phyloP scores from a whole-genome alignment of 1,140 invertebrate species.

The Orchesella cincta region DNA sequence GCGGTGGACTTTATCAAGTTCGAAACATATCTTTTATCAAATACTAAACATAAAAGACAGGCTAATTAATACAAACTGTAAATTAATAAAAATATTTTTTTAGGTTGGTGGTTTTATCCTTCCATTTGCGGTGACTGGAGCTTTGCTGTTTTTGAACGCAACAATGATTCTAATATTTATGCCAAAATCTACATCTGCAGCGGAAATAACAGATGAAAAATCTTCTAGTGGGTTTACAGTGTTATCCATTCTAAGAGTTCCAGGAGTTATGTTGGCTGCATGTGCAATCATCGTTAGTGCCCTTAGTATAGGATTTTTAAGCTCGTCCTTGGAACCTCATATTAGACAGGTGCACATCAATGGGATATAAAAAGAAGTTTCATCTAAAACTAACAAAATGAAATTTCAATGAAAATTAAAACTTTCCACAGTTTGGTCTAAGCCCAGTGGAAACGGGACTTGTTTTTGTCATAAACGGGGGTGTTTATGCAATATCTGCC shows the following conservation, averaged over 20 bases:
- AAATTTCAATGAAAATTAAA: background rate
- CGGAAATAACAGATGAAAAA: background rate
- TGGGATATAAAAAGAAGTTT: background rate
- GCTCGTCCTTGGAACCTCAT: constrained; percentile 80
- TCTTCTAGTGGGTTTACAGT: background rate
- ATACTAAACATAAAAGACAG: no score
- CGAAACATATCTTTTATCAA: no score
- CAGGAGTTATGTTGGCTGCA: constrained; percentile 68
- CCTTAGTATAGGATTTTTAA: constrained; percentile 78
- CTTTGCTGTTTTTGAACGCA: constrained; percentile 72
- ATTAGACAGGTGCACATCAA: constrained; percentile 63
- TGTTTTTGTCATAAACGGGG: constrained; percentile 86
- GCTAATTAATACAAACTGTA: no score
- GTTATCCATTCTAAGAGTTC: constrained; percentile 65
- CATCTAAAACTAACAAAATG: background rate
- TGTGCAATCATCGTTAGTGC: constrained; percentile 72
- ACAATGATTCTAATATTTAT: constrained; percentile 73
- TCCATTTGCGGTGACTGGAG: constrained; percentile 82
- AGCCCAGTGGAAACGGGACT: constrained; percentile 74
- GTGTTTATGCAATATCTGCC: constrained; percentile 71
- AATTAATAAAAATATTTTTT: background rate
- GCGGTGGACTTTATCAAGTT: constrained; percentile 74
- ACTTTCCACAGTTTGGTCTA: constrained; percentile 62
- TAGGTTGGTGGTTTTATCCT: constrained; percentile 78
- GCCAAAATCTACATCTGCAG: constrained; percentile 56